Conservation (phyloP, 2,888 invertebrate genomes). For the Trissolcus brochymenae region DNA sequence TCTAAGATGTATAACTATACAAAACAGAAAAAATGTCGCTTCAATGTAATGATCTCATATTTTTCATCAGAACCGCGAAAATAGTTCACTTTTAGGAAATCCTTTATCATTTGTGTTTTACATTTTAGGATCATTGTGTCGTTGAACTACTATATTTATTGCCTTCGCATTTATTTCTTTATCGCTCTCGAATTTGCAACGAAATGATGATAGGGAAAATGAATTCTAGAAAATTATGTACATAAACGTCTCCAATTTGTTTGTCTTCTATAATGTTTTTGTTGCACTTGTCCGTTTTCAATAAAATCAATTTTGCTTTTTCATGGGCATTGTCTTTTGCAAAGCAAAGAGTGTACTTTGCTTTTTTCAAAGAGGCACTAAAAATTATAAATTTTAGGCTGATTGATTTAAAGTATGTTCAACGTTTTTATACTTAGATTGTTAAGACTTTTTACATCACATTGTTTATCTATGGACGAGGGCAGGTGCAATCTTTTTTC, state of each 20-base stretch:
- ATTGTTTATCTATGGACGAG: conserved; percentile 28
- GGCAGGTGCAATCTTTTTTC: conserved; percentile 22
- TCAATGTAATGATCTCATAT: conserved; percentile 24
- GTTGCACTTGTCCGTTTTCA: conserved; percentile 41
- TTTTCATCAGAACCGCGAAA: conserved; percentile 23
- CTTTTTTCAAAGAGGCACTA: too few relatives aligned
- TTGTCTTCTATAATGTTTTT: conserved; percentile 4
- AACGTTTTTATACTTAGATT: not conserved
- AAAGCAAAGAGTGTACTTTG: too few relatives aligned
- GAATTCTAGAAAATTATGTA: conserved; percentile 21
- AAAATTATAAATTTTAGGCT: not conserved
- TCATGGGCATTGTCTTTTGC: not conserved
- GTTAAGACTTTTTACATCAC: conserved; percentile 2
- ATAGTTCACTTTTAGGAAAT: not conserved
- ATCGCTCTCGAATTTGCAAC: not conserved
- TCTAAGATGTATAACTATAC: not conserved
- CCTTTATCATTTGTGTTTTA: not conserved
- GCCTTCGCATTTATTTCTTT: conserved; percentile 4
- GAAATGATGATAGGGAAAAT: conserved; percentile 24
- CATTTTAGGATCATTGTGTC: conserved; percentile 6
- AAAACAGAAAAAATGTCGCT: not conserved
- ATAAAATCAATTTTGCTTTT: not conserved
- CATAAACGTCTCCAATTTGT: conserved; percentile 13
- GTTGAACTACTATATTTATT: conserved; percentile 33
- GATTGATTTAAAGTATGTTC: not conserved